Percentiles rank a stretch among this genome's conserved stretches.
Evolutionary conservation across 2,888 invertebrate species (phyloP).

Genomic region (Cerceris ruficornis): DNA sequence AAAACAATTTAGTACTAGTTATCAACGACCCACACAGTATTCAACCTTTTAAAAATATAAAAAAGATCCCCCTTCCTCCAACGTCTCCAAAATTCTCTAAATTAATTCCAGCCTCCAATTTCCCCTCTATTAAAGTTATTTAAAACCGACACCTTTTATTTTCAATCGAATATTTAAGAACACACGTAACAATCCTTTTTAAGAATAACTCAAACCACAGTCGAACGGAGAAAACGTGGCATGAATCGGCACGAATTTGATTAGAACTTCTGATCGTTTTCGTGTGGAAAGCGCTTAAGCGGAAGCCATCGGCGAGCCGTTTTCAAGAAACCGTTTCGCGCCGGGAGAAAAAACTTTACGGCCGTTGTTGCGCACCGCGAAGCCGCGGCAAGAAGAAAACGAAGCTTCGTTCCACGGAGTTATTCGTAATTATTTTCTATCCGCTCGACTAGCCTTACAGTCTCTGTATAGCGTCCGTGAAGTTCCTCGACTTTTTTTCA

Average conservation of each 20-base stretch:
- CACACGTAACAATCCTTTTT: background rate
- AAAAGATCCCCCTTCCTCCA: too few species aligned
- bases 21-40: too few species aligned
- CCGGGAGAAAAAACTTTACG: conserved; percentile 30
- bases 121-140: too few species aligned
- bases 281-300: conserved; percentile 7
- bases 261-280: conserved; percentile 2
- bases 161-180: background rate
- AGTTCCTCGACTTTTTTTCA: conserved; percentile 10
- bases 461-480: conserved; percentile 17
- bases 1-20: too few species aligned
- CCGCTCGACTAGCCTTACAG: conserved; percentile 34
- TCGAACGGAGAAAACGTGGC: background rate
- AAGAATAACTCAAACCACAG: background rate
- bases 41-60: too few species aligned
- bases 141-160: background rate
- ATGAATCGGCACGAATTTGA: background rate
- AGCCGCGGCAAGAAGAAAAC: conserved; percentile 24
- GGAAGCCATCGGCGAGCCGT: conserved; percentile 18
- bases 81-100: too few species aligned
- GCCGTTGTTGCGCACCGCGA: background rate
- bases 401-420: conserved; percentile 28
- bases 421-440: conserved; percentile 42
- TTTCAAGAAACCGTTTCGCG: conserved; percentile 45
- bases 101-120: too few species aligned